Evolutionary conservation across 1,140 invertebrate genomes (phyloP), one percentile per base, ranked within the genome.

Genomic region (Caerostris darwini): DNA sequence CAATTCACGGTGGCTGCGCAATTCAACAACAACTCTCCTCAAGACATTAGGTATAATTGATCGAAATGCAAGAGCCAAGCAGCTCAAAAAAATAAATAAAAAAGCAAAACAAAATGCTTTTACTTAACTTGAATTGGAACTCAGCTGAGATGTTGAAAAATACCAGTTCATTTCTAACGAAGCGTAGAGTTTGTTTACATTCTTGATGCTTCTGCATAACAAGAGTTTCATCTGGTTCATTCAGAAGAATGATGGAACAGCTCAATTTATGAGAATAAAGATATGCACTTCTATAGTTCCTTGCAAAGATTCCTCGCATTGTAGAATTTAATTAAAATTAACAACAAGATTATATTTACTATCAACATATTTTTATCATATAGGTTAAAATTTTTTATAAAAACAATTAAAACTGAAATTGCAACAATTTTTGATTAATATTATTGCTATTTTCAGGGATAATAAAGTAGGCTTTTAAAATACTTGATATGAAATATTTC

Each of bases 141-240:
- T 71, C 34, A 71, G 10, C 50, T 7, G 19, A 57, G 17, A 85
- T 7, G 10, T 57, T n/a, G 54, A 57, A 34, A 58, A 1, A n/a
- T 54, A 8, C 17, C 7, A 57, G 54, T 85, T 58, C 54, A 85
- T n/a, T 34, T 56, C 56, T 85, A 85, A 85, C 82, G 82, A 85
- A 85, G 54, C 54, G 54, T n/a, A 58, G 14, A 14, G 82, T 54
- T 85, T 85, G 82, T 85, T 85, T 85, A 85, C 82, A 19, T 85
- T 57, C 54, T 85, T 85, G 82, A 57, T 85, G 6, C 12, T 10
- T 54, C 6, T 85, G 54, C 82, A 57, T 85, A 85, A 85, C 82
- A 85, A 85, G 19, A 71, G 34, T 34, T 34, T 2, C 34, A 1
- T 34, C 34, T 34, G 69, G 7, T 34, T 71, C 10, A 71, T 71